Conservation (phyloP, 1,140 invertebrate species). For the Ooceraea biroi region DNA sequence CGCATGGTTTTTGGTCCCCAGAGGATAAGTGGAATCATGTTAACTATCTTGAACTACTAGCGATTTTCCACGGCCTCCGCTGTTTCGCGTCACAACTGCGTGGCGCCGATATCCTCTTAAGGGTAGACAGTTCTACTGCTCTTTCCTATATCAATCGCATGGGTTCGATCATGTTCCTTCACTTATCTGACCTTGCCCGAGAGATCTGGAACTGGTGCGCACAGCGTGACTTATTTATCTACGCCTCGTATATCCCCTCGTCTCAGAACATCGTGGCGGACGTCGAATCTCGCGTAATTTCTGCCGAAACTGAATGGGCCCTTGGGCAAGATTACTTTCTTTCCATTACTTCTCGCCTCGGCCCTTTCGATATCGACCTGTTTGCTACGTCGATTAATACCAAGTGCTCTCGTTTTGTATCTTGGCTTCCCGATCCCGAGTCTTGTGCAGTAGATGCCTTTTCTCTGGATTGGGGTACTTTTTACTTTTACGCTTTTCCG, state of each 20-base stretch:
- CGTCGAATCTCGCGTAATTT: conserved; percentile 2
- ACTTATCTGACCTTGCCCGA: neutral
- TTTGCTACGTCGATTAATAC: conserved; percentile 15
- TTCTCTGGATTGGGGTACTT: neutral
- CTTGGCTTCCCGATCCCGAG: conserved; percentile 4
- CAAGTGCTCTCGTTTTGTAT: conserved; percentile 24
- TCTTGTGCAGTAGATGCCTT: conserved; percentile 20
- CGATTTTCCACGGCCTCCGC: conserved; percentile 21
- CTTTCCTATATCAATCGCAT: no score
- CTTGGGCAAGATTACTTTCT: neutral
- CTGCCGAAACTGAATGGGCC: conserved; percentile 24
- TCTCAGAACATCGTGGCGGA: no score
- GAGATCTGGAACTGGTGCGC: conserved; percentile 32
- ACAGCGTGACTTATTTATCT: neutral
- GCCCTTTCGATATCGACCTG: conserved; percentile 26
- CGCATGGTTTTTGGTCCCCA: conserved; percentile 39
- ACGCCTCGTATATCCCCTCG: conserved; percentile 18
- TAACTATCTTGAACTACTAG: conserved; percentile 46
- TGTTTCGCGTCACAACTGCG: conserved; percentile 18
- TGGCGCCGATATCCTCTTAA: conserved; percentile 72
- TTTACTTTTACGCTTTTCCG: conserved; percentile 31
- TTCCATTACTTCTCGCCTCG: neutral
- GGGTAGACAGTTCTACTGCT: conserved; percentile 60
- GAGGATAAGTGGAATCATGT: conserved; percentile 21
- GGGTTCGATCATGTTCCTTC: neutral